Percentiles rank a stretch among this genome's conserved stretches.
phyloP scores from a whole-genome alignment of 2,888 invertebrate genomes.

The Macrosiphum euphorbiae region DNA sequence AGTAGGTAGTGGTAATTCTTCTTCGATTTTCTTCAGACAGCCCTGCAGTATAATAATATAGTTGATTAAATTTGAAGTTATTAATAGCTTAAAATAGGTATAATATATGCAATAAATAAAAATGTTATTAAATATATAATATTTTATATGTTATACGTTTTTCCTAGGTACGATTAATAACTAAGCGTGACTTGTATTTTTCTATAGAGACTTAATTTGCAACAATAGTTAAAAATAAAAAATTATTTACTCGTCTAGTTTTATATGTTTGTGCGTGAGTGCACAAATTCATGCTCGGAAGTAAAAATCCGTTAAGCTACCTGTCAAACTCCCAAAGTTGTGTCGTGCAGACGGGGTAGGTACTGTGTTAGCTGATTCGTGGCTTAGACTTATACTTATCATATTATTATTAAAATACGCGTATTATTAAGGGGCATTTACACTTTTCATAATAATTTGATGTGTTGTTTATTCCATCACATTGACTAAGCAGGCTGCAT shows the following conservation, averaged over 20 bases:
- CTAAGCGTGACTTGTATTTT: too few species aligned
- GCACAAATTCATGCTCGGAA: not conserved
- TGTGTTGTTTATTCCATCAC: not conserved
- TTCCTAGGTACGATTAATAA: not conserved
- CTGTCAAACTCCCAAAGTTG: not conserved
- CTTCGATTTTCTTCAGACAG: too few species aligned
- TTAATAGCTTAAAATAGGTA: too few species aligned
- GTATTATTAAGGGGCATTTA: not conserved
- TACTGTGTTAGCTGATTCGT: too few species aligned
- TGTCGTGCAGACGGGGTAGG: not conserved
- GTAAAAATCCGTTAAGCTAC: conserved; percentile 3
- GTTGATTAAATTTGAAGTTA: too few species aligned
- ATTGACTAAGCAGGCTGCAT: not conserved
- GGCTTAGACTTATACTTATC: not conserved
- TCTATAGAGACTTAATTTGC: too few species aligned
- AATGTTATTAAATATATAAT: too few species aligned
- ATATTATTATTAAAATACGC: not conserved
- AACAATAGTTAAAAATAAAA: not conserved
- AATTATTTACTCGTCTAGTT: not conserved
- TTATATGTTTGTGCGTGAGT: not conserved
- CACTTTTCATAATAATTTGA: not conserved
- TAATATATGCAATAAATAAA: too few species aligned
- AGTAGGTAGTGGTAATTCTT: too few species aligned
- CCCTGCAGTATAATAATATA: too few species aligned
- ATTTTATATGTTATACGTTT: not conserved